A percentile compares a stretch with the other conserved stretches of the same genome.
Evolutionary conservation across 1,140 invertebrate species (phyloP).

Genomic region (Helicoverpa zea): DNA sequence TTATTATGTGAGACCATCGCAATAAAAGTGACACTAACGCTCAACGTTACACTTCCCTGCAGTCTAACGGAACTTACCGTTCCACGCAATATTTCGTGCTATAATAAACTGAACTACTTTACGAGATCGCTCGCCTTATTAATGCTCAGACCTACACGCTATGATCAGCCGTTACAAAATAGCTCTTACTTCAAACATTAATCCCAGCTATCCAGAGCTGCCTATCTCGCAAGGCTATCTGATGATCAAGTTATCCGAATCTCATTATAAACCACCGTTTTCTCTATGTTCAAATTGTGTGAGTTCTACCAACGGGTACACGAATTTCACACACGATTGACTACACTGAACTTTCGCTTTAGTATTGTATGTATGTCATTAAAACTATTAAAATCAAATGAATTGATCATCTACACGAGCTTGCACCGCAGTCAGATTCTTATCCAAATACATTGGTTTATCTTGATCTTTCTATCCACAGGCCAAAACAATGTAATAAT

Average conservation of each 20-base stretch:
- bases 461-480: conserved; percentile 32
- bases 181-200: conserved; percentile 2
- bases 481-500: conserved; percentile 28
- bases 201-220: background rate
- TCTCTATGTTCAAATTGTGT: background rate
- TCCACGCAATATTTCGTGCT: conserved; percentile 34
- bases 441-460: background rate
- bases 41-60: conserved; percentile 22
- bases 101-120: conserved; percentile 25
- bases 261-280: conserved; percentile 11
- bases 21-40: conserved; percentile 40
- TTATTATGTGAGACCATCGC: conserved; percentile 6
- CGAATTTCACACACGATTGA: background rate
- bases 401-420: background rate
- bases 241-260: background rate
- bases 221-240: conserved; percentile 21
- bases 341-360: background rate
- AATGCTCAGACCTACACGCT: conserved; percentile 22
- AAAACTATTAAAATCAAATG: background rate
- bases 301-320: background rate
- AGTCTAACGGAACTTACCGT: conserved; percentile 41
- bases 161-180: conserved; percentile 24
- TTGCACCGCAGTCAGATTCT: background rate
- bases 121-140: conserved; percentile 29
- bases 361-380: too few relatives aligned